These are phyloP conservation scores for Chironomus striatipennis DNA, from an alignment of 1,140 invertebrate species.

Conservation along the genomic window DNA sequence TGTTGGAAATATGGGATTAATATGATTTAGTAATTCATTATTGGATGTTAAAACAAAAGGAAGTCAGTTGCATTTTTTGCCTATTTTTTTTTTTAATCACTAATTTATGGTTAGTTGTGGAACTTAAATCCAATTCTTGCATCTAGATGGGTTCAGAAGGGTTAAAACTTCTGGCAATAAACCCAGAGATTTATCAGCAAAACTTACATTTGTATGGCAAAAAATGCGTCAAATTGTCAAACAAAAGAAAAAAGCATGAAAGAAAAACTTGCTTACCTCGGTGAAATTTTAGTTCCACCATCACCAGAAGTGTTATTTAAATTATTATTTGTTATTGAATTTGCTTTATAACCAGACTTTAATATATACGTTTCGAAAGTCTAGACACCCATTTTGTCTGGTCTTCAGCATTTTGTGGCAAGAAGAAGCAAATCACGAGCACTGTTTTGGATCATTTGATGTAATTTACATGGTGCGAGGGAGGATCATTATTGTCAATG, in stretches of 20 bases:
- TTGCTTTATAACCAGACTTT: conserved; percentile 87
- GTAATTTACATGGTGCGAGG: conserved; percentile 84
- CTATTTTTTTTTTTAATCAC: no score
- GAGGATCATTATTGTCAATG: conserved; percentile 72
- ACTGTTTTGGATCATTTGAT: conserved; percentile 85
- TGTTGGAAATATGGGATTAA: conserved; percentile 27
- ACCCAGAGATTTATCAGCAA: no score
- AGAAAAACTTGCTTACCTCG: conserved; percentile 45
- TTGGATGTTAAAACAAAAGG: conserved; percentile 26
- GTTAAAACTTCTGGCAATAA: no score
- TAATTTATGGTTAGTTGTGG: not conserved
- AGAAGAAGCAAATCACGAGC: conserved; percentile 87
- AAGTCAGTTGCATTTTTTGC: no score
- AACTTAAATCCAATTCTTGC: conserved; percentile 15
- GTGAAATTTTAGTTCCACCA: conserved; percentile 52
- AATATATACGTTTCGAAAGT: conserved; percentile 85
- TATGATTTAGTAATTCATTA: conserved; percentile 28
- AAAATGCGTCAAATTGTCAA: not conserved
- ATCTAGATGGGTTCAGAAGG: no score
- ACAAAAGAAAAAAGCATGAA: not conserved
- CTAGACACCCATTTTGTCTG: conserved; percentile 89
- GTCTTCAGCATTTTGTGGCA: conserved; percentile 71
- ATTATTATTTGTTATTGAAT: conserved; percentile 51
- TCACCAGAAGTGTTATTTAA: conserved; percentile 38
- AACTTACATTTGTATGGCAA: not conserved